A percentile compares a stretch with the other conserved stretches of the same genome.
These are phyloP conservation scores for Cheilosia vernalis DNA, from an alignment of 2,888 invertebrate species.

Conservation along the genomic window DNA sequence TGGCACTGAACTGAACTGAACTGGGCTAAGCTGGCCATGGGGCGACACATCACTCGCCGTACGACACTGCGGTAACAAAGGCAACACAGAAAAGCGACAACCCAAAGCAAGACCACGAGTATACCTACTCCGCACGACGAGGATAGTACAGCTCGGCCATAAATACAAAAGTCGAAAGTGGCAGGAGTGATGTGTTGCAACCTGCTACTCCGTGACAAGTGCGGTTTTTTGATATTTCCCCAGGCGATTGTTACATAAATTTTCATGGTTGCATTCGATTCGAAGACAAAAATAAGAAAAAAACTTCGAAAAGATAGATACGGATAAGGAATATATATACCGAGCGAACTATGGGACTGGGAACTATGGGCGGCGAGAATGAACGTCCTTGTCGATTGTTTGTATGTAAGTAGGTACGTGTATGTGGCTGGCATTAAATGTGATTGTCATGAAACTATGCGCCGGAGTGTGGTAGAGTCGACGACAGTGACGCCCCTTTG, in stretches of 20 bases:
- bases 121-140: neutral
- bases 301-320: conserved; percentile 6
- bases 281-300: neutral
- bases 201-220: conserved; percentile 74
- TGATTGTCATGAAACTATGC: conserved; percentile 48
- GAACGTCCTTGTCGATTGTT: conserved; percentile 66
- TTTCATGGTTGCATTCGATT: conserved; percentile 61
- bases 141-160: conserved; percentile 56
- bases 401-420: conserved; percentile 21
- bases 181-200: conserved; percentile 74
- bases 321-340: conserved; percentile 5
- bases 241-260: conserved; percentile 73
- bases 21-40: conserved; percentile 33
- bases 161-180: conserved; percentile 73
- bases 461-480: neutral
- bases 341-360: neutral
- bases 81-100: conserved; percentile 17
- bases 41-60: conserved; percentile 59
- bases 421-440: conserved; percentile 18
- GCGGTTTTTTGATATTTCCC: conserved; percentile 74
- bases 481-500: conserved; percentile 17
- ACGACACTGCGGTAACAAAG: conserved; percentile 29
- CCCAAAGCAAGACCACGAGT: neutral
- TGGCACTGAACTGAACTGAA: conserved; percentile 29
- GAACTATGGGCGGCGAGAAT: conserved; percentile 20